Evolutionary conservation across 2,113 vertebrate genomes (phyloP).

Genomic region (Budorcas taxicolor): DNA sequence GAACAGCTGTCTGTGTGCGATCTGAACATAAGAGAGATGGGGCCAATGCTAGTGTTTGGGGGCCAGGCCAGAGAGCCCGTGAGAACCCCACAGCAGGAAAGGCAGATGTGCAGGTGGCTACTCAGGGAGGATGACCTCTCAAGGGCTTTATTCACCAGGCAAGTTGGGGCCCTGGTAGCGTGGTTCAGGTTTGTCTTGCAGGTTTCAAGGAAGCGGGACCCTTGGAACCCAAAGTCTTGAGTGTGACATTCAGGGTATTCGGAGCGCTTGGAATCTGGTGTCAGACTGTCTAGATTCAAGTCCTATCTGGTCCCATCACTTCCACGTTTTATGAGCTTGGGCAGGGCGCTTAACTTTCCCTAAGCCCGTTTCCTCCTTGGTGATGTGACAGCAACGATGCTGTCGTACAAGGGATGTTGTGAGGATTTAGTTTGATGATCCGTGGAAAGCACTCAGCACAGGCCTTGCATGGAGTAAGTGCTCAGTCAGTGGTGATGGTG

Average conservation of each 20-base stretch:
- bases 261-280: not conserved
- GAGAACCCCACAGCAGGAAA: not conserved
- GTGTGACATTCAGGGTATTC: not conserved
- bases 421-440: not conserved
- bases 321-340: not conserved
- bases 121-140: not conserved
- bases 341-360: not conserved
- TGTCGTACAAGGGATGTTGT: rapidly evolving
- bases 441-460: rapidly evolving
- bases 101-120: rapidly evolving
- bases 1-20: not conserved
- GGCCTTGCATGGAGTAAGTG: rapidly evolving
- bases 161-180: not conserved
- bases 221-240: not conserved
- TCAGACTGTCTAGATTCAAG: not conserved
- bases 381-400: rapidly evolving
- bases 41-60: not conserved
- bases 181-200: not conserved
- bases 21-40: not conserved
- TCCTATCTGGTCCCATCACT: not conserved
- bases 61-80: not conserved
- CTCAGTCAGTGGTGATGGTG: not conserved
- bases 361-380: not conserved
- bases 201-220: not conserved
- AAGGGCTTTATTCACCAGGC: not conserved